Evolutionary conservation across 64 coral and sea anemone genomes (phyloP), one percentile per base, ranked within the genome.

Genomic region (Stichodactyla mertensii): DNA sequence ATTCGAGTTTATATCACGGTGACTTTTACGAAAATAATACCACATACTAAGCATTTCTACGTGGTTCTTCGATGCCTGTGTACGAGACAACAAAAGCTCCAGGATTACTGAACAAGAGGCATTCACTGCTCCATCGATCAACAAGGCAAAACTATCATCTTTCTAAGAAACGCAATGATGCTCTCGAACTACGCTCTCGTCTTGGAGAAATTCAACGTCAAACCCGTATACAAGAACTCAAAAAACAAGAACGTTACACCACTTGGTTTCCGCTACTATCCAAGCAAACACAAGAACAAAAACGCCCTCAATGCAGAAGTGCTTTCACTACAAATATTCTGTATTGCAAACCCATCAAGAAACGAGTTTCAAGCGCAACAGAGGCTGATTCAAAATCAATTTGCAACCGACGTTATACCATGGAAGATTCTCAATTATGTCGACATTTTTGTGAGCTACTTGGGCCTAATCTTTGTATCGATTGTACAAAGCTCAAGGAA

Each of bases 391-490:
- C 16, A 16, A 55, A 81, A 19, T 15, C n/a, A 9, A 52, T 53
- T 16, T 81, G 78, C 19, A 20, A 81, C 18, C 31, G 78, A 14
- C 83, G 83, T 23, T 7, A 22, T 61, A 16, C 12, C 14, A 4
- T 85, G 14, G 15, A 85, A 0, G 83, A 85, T 15, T 55, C 56
- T 52, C 53, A 15, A 23, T 45, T 89, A 16, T 87, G 88, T 36
- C 67, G 91, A 55, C 91, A 97, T 88, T 97, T 87, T 19, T 97
- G 94, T 82, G 94, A 97, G 23, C 77, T 97, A 58, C 91, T 97
- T 57, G 91, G 94, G 15, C 91, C 94, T 64, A 88, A 93, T 77
- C 84, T 97, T 74, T 97, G 94, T 58, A 88, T 89, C 57, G 91
- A 97, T 56, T 97, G 94, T 61, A 86, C 67, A 51, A 93, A 87